A percentile compares a stretch with the other conserved stretches of the same genome.
Evolutionary conservation across 92 coral and sea anemone species (phyloP).

Genomic region (Hydrozoanthus gracilis): DNA sequence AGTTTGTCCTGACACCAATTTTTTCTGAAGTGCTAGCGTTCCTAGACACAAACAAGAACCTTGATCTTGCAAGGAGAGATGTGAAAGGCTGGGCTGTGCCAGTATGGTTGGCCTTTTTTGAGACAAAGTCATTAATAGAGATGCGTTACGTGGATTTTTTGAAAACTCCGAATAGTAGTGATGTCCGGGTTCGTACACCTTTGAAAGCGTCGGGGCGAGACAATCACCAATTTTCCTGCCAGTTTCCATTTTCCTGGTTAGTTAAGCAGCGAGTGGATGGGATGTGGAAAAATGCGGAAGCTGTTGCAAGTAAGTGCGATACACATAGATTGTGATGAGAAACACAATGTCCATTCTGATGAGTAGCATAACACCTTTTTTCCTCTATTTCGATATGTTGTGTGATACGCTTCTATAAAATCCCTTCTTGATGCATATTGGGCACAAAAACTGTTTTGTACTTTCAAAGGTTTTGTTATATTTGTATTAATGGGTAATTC

Average conservation of each 20-base stretch:
- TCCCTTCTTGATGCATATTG: too few species aligned
- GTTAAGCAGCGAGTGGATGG: constrained; percentile 71
- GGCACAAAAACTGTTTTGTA: too few species aligned
- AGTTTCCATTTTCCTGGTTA: constrained; percentile 89
- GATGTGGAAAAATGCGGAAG: constrained; percentile 67
- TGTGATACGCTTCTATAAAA: too few species aligned
- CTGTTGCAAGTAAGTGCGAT: constrained; percentile 58
- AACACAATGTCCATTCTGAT: background rate
- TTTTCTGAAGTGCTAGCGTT: constrained; percentile 78
- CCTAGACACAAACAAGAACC: constrained; percentile 78
- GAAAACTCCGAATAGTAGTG: constrained; percentile 61
- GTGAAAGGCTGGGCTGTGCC: constrained; percentile 54
- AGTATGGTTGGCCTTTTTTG: constrained; percentile 73
- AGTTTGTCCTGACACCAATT: constrained; percentile 76
- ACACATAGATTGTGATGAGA: background rate
- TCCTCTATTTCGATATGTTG: too few species aligned
- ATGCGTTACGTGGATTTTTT: constrained; percentile 71
- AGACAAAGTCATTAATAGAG: constrained; percentile 52
- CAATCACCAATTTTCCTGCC: constrained; percentile 55
- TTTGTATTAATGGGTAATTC: too few species aligned
- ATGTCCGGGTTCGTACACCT: constrained; percentile 68
- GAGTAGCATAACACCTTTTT: background rate
- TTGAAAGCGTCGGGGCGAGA: constrained; percentile 75
- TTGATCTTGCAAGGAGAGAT: constrained; percentile 54
- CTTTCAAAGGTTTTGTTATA: too few species aligned